Percentiles rank a stretch among this genome's conserved stretches.
Conservation (phyloP, 1,140 invertebrate genomes). For the Drosophila arizonae region DNA sequence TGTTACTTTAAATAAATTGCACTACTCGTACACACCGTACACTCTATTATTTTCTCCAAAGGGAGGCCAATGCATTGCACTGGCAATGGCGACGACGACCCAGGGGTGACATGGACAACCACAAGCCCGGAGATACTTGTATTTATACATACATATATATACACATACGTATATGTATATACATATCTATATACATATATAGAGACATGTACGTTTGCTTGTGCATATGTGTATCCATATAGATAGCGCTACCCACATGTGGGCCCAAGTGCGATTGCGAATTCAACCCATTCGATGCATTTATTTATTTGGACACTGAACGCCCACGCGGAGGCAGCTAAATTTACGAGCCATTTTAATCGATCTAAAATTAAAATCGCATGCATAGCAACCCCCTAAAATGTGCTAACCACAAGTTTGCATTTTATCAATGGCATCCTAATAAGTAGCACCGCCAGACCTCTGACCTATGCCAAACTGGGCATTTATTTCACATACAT, state of each 20-base stretch:
- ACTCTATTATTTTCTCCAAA: slow-evolving; percentile 38
- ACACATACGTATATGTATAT: background rate
- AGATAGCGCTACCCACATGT: slow-evolving; percentile 10
- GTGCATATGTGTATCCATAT: slow-evolving; percentile 5
- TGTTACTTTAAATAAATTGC: slow-evolving; percentile 81
- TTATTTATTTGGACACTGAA: slow-evolving; percentile 71
- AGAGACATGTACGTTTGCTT: background rate
- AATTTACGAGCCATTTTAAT: slow-evolving; percentile 53
- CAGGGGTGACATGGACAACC: slow-evolving; percentile 72
- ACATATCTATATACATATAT: too few species aligned
- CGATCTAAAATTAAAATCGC: slow-evolving; percentile 52
- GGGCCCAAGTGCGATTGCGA: slow-evolving; percentile 2
- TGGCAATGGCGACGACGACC: slow-evolving; percentile 42
- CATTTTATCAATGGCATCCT: slow-evolving; percentile 40
- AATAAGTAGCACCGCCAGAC: slow-evolving; percentile 12
- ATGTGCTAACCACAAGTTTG: slow-evolving; percentile 28
- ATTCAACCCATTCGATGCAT: slow-evolving; percentile 51
- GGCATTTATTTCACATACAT: background rate
- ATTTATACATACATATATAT: background rate
- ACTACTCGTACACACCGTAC: slow-evolving; percentile 46
- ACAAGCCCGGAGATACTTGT: slow-evolving; percentile 50
- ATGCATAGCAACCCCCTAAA: slow-evolving; percentile 45
- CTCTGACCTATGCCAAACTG: background rate
- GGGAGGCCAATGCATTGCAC: slow-evolving; percentile 58
- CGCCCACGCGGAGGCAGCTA: slow-evolving; percentile 43